phyloP scores from a whole-genome alignment of 2,888 invertebrate genomes.

The Aleiodes testaceus region DNA sequence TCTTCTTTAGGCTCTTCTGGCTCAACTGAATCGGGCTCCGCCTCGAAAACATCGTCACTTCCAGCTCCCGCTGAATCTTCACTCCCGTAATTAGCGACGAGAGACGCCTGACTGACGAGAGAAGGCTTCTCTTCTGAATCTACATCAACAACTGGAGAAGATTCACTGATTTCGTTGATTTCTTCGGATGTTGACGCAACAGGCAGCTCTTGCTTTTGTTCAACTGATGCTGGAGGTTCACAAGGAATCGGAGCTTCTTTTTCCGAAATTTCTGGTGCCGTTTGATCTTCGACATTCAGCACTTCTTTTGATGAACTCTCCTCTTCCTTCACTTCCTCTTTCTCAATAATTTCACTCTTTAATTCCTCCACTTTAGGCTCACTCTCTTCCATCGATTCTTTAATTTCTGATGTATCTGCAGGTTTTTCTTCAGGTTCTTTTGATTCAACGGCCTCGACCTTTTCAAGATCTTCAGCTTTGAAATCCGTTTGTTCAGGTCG shows the following conservation, averaged over 20 bases:
- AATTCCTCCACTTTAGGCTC: not conserved
- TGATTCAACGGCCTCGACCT: not conserved
- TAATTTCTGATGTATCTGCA: not conserved
- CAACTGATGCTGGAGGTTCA: not conserved
- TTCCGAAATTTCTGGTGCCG: too few relatives aligned
- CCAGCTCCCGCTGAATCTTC: constrained; percentile 47
- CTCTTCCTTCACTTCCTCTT: not conserved
- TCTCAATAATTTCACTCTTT: constrained; percentile 11
- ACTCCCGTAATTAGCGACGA: constrained; percentile 55
- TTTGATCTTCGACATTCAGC: not conserved
- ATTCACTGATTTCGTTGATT: constrained; percentile 3
- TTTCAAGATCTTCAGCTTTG: too few relatives aligned
- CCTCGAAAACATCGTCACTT: constrained; percentile 51
- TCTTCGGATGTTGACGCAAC: constrained; percentile 1
- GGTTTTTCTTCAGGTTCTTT: constrained; percentile 21
- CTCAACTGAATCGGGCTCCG: constrained; percentile 34
- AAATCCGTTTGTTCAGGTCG: too few relatives aligned
- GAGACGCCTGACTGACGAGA: constrained; percentile 43
- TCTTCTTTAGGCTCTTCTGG: constrained; percentile 36
- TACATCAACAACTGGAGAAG: not conserved
- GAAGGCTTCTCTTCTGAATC: constrained; percentile 36
- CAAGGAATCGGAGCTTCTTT: not conserved
- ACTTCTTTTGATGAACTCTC: not conserved
- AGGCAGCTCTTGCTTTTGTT: not conserved
- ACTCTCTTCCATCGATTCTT: not conserved